These are phyloP conservation scores for Takifugu ocellatus DNA, from an alignment of 2,797 vertebrate species.

Conservation along the genomic window DNA sequence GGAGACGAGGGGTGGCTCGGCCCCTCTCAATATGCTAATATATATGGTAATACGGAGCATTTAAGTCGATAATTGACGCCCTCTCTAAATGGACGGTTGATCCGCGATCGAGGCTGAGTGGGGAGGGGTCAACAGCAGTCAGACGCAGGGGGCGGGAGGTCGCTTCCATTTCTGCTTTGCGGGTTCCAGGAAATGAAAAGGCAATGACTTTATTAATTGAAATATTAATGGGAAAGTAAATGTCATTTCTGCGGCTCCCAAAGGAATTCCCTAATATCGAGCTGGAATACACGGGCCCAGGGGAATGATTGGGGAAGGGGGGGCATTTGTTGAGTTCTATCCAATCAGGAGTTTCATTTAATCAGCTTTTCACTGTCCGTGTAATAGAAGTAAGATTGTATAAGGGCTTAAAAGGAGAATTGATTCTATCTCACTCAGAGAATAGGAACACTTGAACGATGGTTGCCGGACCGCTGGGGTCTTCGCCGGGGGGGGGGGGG, in stretches of 20 bases:
- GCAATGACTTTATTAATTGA: conserved; percentile 61
- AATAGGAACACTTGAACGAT: conserved; percentile 37
- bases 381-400: no score
- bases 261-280: conserved; percentile 44
- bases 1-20: conserved; percentile 43
- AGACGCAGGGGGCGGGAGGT: conserved; percentile 57
- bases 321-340: conserved; percentile 34
- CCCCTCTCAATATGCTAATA: conserved; percentile 68
- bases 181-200: conserved; percentile 56
- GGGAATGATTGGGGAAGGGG: conserved; percentile 14
- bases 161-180: conserved; percentile 58
- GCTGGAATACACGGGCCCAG: conserved; percentile 31
- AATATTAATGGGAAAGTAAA: conserved; percentile 70
- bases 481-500: conserved; percentile 22
- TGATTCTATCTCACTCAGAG: conserved; percentile 18
- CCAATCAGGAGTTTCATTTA: conserved; percentile 22
- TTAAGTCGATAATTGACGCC: conserved; percentile 70
- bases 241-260: conserved; percentile 50
- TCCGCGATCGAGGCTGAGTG: conserved; percentile 61
- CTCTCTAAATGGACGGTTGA: conserved; percentile 68
- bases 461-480: conserved; percentile 43
- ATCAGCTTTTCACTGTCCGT: neutral
- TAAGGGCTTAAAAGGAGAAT: no score
- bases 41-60: conserved; percentile 54
- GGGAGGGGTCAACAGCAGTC: conserved; percentile 45